Evolutionary conservation across 2,888 invertebrate species (phyloP).

Genomic region (Eristalis pertinax): DNA sequence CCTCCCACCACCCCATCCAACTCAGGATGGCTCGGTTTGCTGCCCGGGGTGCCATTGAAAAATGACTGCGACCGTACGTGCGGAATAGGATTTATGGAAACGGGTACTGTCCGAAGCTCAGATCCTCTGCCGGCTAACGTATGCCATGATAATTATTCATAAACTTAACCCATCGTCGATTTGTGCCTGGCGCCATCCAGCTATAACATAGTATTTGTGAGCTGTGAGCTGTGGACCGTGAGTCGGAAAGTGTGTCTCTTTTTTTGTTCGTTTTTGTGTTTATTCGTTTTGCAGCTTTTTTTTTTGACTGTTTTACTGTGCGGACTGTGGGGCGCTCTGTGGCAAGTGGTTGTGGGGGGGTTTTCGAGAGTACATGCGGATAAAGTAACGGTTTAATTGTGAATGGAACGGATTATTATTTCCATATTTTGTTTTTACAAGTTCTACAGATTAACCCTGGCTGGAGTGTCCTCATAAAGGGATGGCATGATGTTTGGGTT

Average conservation of each 20-base stretch:
- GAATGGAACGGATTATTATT: conserved; percentile 54
- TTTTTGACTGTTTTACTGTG: not conserved
- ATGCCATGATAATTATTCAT: conserved; percentile 69
- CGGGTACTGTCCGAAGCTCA: conserved; percentile 57
- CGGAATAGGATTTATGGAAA: conserved; percentile 63
- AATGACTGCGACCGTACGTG: conserved; percentile 60
- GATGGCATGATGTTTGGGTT: not conserved
- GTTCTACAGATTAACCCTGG: conserved; percentile 42
- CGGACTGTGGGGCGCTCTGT: not conserved
- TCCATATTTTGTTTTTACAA: conserved; percentile 54
- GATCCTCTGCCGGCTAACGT: conserved; percentile 40
- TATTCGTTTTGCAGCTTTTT: not conserved
- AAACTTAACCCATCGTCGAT: conserved; percentile 61
- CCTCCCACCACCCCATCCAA: not conserved
- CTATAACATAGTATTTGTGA: conserved; percentile 2
- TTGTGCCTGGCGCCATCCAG: conserved; percentile 52
- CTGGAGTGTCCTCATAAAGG: conserved; percentile 18
- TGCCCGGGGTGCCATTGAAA: conserved; percentile 14
- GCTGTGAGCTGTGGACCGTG: conserved; percentile 14
- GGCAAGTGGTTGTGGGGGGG: conserved; percentile 8
- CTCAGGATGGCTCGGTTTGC: not conserved
- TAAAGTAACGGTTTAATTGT: conserved; percentile 66
- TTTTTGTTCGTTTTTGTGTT: not conserved
- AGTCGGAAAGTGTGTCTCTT: not conserved
- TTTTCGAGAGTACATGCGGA: conserved; percentile 30